phyloP scores from a whole-genome alignment of 2,888 invertebrate species.

The Tipula vernalis region DNA sequence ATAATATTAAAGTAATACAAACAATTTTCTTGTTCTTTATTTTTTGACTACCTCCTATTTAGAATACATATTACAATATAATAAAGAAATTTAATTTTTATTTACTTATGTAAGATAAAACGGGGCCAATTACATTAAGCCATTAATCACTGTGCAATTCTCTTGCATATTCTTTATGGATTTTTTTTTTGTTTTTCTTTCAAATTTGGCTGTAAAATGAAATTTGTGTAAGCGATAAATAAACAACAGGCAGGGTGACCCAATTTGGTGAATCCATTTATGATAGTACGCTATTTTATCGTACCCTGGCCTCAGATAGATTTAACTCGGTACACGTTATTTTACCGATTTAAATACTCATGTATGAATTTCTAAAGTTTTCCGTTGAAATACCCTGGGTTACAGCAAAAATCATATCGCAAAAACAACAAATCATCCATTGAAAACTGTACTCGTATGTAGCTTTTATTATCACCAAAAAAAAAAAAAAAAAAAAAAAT shows the following conservation, averaged over 20 bases:
- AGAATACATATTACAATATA: background rate
- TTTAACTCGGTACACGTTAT: too few species aligned
- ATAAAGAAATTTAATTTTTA: background rate
- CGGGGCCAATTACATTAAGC: background rate
- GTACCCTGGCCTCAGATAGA: background rate
- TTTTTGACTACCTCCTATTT: background rate
- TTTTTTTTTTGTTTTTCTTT: background rate
- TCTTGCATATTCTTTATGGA: background rate
- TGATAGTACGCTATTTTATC: background rate
- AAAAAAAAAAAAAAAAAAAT: too few species aligned
- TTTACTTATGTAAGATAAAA: background rate
- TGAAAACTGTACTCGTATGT: background rate
- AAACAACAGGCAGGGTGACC: background rate
- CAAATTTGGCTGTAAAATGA: too few species aligned
- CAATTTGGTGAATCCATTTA: background rate
- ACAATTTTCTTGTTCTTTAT: background rate
- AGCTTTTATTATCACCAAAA: background rate
- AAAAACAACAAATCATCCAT: background rate
- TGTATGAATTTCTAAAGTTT: background rate
- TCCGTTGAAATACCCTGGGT: background rate
- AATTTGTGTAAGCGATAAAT: background rate
- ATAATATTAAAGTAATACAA: background rate
- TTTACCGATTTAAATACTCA: too few species aligned
- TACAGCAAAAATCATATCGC: background rate
- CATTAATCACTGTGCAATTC: background rate